Conservation (phyloP, 2,797 vertebrate genomes). For the Ctenochaetus hawaiiensis region DNA sequence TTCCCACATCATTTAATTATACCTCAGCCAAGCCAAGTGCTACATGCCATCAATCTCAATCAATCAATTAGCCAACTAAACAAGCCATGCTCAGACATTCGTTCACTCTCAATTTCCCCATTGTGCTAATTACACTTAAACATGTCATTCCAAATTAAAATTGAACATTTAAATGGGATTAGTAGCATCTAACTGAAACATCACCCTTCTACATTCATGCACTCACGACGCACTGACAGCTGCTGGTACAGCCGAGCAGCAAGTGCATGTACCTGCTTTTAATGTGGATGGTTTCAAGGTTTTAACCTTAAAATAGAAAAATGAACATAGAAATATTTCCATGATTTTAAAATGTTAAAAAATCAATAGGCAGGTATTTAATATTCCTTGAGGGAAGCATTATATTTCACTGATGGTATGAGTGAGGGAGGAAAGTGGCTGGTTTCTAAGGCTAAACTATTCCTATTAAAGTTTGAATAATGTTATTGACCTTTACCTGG, state of each 20-base stretch:
- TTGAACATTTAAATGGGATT: constrained; percentile 80
- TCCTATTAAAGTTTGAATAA: constrained; percentile 83
- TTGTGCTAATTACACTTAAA: constrained; percentile 84
- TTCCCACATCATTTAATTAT: constrained; percentile 81
- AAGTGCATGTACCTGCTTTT: constrained; percentile 1
- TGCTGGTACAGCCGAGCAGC: constrained; percentile 10
- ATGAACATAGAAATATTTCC: constrained; percentile 26
- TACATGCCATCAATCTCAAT: constrained; percentile 85
- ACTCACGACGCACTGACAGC: constrained; percentile 40
- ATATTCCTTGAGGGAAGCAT: constrained; percentile 53
- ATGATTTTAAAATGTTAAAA: constrained; percentile 16
- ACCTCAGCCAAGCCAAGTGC: constrained; percentile 77
- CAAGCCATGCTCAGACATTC: constrained; percentile 81
- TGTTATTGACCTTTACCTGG: constrained; percentile 81
- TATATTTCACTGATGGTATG: constrained; percentile 62
- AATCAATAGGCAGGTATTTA: constrained; percentile 53
- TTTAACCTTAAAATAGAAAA: constrained; percentile 14
- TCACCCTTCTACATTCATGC: constrained; percentile 45
- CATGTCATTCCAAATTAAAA: constrained; percentile 81
- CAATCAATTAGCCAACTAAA: constrained; percentile 84
- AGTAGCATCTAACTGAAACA: constrained; percentile 76
- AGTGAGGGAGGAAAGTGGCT: constrained; percentile 62
- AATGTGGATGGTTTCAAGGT: constrained; percentile 4
- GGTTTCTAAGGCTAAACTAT: constrained; percentile 79
- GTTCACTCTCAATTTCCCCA: constrained; percentile 80